A percentile compares a stretch with the other conserved stretches of the same genome.
phyloP scores from a whole-genome alignment of 2,113 vertebrate genomes.

The Dipodomys ordii region DNA sequence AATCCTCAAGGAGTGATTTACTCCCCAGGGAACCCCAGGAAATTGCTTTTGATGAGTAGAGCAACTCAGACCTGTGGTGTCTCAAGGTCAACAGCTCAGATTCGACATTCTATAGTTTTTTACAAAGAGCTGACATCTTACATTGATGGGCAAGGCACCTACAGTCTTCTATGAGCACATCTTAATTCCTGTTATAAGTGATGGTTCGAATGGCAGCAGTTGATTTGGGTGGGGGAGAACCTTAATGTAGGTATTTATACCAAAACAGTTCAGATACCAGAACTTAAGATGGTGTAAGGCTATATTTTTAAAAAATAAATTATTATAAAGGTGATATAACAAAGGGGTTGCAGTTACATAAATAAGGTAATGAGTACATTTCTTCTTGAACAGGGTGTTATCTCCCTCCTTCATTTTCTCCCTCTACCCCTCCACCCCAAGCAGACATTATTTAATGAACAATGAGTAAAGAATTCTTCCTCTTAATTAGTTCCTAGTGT shows the following conservation, averaged over 20 bases:
- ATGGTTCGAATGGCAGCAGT: conserved; percentile 8
- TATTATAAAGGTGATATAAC: no score
- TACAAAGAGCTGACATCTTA: conserved; percentile 9
- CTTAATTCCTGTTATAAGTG: conserved; percentile 11
- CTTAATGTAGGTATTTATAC: neutral
- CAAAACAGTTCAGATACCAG: neutral
- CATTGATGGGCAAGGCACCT: neutral
- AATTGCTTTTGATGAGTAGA: conserved; percentile 23
- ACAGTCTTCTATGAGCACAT: neutral
- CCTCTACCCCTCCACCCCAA: no score
- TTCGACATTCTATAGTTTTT: neutral
- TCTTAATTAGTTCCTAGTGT: conserved; percentile 3
- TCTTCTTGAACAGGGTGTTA: no score
- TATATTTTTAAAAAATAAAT: neutral
- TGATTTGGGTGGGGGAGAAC: neutral
- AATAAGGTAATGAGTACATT: no score
- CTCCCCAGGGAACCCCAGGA: neutral
- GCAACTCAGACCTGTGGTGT: conserved; percentile 26
- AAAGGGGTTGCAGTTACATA: no score
- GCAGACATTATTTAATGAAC: neutral
- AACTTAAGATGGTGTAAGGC: neutral
- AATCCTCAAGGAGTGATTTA: conserved; percentile 43
- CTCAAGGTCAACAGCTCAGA: conserved; percentile 19
- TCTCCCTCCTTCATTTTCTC: no score
- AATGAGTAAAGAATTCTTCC: conserved; percentile 5